These are phyloP conservation scores for Rhodeus uyekii DNA, from an alignment of 2,797 vertebrate species.

Conservation along the genomic window DNA sequence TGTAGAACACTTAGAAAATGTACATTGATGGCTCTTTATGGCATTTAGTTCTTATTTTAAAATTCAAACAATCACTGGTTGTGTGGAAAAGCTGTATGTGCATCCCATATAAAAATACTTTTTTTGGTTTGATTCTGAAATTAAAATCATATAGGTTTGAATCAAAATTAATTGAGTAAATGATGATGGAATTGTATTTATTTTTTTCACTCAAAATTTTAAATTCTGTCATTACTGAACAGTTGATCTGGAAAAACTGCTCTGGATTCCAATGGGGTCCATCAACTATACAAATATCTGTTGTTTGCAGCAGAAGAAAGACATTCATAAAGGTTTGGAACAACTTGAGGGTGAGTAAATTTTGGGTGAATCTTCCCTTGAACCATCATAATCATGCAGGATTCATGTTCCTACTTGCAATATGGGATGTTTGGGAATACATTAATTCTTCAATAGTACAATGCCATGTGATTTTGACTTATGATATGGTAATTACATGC, in stretches of 20 bases:
- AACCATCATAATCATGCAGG: background rate
- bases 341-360: background rate
- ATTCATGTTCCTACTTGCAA: constrained; percentile 19
- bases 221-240: too few relatives aligned
- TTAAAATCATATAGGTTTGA: background rate
- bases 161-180: background rate
- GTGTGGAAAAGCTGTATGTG: background rate
- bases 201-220: too few relatives aligned
- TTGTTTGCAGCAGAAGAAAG: too few relatives aligned
- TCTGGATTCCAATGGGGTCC: too few relatives aligned
- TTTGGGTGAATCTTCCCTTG: background rate
- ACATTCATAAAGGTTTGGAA: too few relatives aligned
- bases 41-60: background rate
- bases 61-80: background rate
- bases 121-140: background rate
- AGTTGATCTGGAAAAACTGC: too few relatives aligned
- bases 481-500: constrained; percentile 18
- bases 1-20: background rate
- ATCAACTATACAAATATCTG: too few relatives aligned
- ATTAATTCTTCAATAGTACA: constrained; percentile 20
- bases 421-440: constrained; percentile 3
- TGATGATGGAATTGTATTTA: background rate
- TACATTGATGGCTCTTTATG: background rate
- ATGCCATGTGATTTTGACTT: constrained; percentile 31
- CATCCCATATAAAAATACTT: background rate